Conservation (phyloP, 2,797 vertebrate genomes). For the Typhlichthys eigenmanni region DNA sequence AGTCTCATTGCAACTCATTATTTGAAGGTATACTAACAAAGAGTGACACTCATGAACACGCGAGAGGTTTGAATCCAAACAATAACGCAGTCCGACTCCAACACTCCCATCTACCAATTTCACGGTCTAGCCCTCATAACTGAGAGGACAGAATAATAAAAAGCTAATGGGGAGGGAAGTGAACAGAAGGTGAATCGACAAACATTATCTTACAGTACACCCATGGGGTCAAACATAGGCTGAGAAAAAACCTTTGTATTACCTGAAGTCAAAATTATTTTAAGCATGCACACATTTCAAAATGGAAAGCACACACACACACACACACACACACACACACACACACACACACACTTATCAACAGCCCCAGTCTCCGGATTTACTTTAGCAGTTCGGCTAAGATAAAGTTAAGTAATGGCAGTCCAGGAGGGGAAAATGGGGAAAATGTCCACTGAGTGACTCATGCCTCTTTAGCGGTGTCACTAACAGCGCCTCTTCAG, state of each 20-base stretch:
- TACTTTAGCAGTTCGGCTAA: conserved; percentile 2
- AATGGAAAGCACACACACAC: background rate
- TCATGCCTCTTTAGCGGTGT: conserved; percentile 46
- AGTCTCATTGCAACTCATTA: conserved; percentile 16
- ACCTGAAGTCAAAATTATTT: background rate
- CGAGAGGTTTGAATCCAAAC: no score
- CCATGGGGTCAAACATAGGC: no score
- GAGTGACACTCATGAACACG: no score
- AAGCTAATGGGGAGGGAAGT: no score
- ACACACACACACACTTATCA: background rate
- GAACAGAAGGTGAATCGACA: no score
- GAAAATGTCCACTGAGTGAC: conserved; percentile 48
- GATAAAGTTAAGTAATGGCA: conserved; percentile 14
- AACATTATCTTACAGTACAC: no score
- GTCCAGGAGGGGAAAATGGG: conserved; percentile 12
- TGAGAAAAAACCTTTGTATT: no score
- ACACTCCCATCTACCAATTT: no score
- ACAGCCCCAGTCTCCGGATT: conserved; percentile 1
- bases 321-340: background rate
- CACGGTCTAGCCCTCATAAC: no score
- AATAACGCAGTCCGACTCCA: no score
- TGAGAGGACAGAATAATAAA: no score
- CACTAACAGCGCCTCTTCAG: conserved; percentile 44
- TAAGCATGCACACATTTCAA: background rate
- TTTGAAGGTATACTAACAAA: conserved; percentile 10